A percentile compares a stretch with the other conserved stretches of the same genome.
Conservation (phyloP, 1,140 invertebrate species). For the Leucophenga varia region DNA sequence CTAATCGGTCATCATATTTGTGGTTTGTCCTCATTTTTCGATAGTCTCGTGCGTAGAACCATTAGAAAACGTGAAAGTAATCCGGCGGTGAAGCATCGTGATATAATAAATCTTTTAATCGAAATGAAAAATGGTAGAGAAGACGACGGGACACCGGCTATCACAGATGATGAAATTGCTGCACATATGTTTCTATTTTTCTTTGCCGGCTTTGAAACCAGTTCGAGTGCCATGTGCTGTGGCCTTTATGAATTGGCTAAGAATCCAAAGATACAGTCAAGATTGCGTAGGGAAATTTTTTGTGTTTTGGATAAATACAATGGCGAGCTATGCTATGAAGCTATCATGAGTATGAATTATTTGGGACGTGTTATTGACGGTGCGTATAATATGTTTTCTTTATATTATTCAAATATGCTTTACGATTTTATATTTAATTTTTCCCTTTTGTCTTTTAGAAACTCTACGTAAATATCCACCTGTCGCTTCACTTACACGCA, state of each 20-base stretch:
- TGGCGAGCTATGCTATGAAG: slow-evolving; percentile 39
- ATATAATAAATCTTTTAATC: too few relatives aligned
- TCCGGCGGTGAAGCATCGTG: too few relatives aligned
- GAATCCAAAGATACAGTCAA: slow-evolving; percentile 59
- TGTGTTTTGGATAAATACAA: slow-evolving; percentile 55
- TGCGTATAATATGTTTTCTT: slow-evolving; percentile 3
- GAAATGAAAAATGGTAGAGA: too few relatives aligned
- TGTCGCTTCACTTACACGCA: slow-evolving; percentile 56
- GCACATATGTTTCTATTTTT: slow-evolving; percentile 60
- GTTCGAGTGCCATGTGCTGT: slow-evolving; percentile 58
- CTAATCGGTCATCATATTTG: too few relatives aligned
- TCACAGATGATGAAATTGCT: slow-evolving; percentile 16
- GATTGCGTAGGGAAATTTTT: slow-evolving; percentile 54
- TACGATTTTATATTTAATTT: neutral
- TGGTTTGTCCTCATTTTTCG: too few relatives aligned
- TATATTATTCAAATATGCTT: neutral
- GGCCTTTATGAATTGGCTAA: slow-evolving; percentile 58
- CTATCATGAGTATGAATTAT: slow-evolving; percentile 48
- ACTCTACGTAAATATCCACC: slow-evolving; percentile 63
- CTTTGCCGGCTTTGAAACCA: slow-evolving; percentile 65
- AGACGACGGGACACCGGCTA: too few relatives aligned
- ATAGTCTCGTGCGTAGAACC: too few relatives aligned
- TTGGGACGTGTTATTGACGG: slow-evolving; percentile 44
- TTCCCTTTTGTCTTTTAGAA: slow-evolving; percentile 29
- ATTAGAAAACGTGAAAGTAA: too few relatives aligned